Conservation (phyloP, 30 jellyfish, hydroid and myxozoan genomes). For the Turritopsis rubra region DNA sequence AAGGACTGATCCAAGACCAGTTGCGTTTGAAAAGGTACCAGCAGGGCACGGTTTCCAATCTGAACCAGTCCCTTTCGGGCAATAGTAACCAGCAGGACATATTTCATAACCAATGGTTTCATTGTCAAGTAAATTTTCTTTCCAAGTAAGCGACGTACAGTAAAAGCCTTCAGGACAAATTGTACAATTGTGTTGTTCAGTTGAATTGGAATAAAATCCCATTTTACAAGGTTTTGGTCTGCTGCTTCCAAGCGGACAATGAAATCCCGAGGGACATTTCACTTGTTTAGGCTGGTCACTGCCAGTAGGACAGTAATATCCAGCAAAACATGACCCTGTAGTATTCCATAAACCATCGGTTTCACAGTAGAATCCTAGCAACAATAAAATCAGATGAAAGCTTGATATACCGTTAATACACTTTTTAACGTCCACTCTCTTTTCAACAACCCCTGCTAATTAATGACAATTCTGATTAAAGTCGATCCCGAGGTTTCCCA, state of each 20-base stretch:
- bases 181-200: slow-evolving; percentile 76
- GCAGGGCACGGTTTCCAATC: slow-evolving; percentile 77
- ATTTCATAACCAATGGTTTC: slow-evolving; percentile 44
- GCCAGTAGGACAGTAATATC: slow-evolving; percentile 96
- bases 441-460: no score
- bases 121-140: neutral
- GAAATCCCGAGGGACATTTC: slow-evolving; percentile 90
- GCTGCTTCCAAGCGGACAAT: slow-evolving; percentile 91
- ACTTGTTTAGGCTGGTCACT: slow-evolving; percentile 64
- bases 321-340: slow-evolving; percentile 67
- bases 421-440: no score
- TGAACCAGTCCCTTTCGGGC: slow-evolving; percentile 85
- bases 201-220: slow-evolving; percentile 73
- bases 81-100: slow-evolving; percentile 88
- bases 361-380: slow-evolving; percentile 85
- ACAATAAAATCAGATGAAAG: neutral
- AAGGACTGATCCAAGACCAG: slow-evolving; percentile 45
- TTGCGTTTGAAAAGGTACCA: slow-evolving; percentile 88
- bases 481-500: no score
- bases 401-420: neutral
- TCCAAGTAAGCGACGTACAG: slow-evolving; percentile 63
- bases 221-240: slow-evolving; percentile 77
- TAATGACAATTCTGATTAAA: no score
- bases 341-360: slow-evolving; percentile 70
- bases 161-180: slow-evolving; percentile 74